Base-by-base conservation (phyloP, 1,140 invertebrate genomes). In the Tetramorium alpestre region DNA sequence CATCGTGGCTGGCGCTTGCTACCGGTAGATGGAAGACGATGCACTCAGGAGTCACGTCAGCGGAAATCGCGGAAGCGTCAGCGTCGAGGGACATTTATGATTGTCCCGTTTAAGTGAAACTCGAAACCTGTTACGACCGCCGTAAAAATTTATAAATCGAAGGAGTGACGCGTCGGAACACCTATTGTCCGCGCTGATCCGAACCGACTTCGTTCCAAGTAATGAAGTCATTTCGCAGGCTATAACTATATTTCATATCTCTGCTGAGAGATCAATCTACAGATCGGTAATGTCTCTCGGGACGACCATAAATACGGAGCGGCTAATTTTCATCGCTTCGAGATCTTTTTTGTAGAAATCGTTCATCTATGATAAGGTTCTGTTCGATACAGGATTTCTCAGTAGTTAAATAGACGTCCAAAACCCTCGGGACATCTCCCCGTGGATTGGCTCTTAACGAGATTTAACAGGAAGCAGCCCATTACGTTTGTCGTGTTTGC, bases 391-490 rank as follows among this genome's bases (percentile, higher is more conserved):
- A n/a, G n/a, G 25, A 73, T 73, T 60, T 33, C n/a, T 28, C 38
- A 16, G 18, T 58, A 28, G 64, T 72, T 72, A 73, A 54, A 82
- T 47, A 33, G 54, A 25, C 78, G 51, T 16, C 33, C 70, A 18
- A 49, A 49, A 25, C 2, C 41, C 41, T 10, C 51, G 28, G 41
- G 41, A 54, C 62, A 25, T 72, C 54, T 73, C 69, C 70, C 47
- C 62, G 58, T 38, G 38, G 77, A 81, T 47, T 69, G 49, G 70
- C 65, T 69, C 70, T 81, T 88, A 88, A 89, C 81, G 85, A 85
- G 86, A 89, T 91, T 89, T 80, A 77, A 60, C 41, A 56, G 38
- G 70, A 85, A 88, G 65, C 86, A 56, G 33, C 47, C 41, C 81
- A 72, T 85, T 58, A 62, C 65, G 77, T 73, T 85, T 73, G 64